A percentile compares a stretch with the other conserved stretches of the same genome.
Conservation (phyloP, 2,888 invertebrate genomes). For the Mesopsocus fuscifrons region DNA sequence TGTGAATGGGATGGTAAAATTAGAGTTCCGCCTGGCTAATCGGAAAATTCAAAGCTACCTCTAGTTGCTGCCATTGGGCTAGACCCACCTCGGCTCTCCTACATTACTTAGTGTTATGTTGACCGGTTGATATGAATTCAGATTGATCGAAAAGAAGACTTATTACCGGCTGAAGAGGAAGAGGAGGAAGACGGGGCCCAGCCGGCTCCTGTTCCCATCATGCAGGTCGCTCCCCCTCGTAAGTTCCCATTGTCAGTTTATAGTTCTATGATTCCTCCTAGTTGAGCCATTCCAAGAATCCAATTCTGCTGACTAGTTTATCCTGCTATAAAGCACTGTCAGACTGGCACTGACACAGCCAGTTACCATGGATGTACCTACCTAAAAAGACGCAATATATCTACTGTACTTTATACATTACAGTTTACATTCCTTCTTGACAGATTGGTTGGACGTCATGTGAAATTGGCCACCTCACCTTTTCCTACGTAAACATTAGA, state of each 20-base stretch:
- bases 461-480: no score
- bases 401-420: not conserved
- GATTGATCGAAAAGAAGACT: slow-evolving; percentile 27
- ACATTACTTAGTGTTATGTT: not conserved
- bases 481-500: no score
- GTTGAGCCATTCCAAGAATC: not conserved
- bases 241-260: not conserved
- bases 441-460: no score
- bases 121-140: not conserved
- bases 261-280: not conserved
- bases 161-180: slow-evolving; percentile 32
- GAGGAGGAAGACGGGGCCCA: slow-evolving; percentile 55
- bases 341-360: not conserved
- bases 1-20: no score
- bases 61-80: no score
- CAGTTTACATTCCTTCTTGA: not conserved
- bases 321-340: not conserved
- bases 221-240: not conserved
- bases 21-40: no score
- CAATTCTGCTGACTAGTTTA: not conserved
- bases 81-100: not conserved
- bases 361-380: not conserved
- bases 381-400: not conserved
- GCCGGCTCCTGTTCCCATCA: slow-evolving; percentile 25
- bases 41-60: no score